Evolutionary conservation across 2,888 invertebrate species (phyloP), one percentile per base, ranked within the genome.

Genomic region (Eudiplozoon nipponicum): DNA sequence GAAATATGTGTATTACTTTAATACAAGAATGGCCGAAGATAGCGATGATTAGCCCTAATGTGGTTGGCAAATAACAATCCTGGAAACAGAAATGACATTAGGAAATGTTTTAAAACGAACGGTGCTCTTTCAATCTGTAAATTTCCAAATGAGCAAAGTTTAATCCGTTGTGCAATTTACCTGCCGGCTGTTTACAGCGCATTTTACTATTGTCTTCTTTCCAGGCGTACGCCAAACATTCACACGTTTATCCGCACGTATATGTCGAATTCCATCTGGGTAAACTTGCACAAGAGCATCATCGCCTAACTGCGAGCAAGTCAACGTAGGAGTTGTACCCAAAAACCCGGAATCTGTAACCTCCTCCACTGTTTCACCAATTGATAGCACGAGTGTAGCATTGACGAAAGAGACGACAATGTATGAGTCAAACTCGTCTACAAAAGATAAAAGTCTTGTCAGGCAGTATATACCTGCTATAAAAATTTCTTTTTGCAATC

Each of bases 301-400:
- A 53, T 78, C 86, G 40, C 90, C 90, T 21, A 98, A 67, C 23
- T 86, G 77, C 7, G 84, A 80, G 61, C 94, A 94, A 46, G 80
- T 76, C n/a, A 98, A 64, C 0, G 94, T 98, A 0, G 90, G 86
- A 1, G 90, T 90, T 0, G 90, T 94, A 44, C 90, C 90, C 51
- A 94, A 65, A 60, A 98, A 94, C 33, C 94, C 94, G 45, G 90
- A 90, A 61, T 98, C 94, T 0, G 90, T 84, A 19, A 94, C 94
- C 71, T 98, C 94, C 61, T 98, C 94, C n/a, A 98, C 94, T 11
- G 90, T 94, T 61, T 94, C 94, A 49, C 94, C 94, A 56, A 98
- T 94, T 51, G 84, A 84, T 52, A 98, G 68, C 47, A 94, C 94
- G 53, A 98, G 69, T 13, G 94, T 98, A 49, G 94, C 94, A 57